Evolutionary conservation across 2,797 vertebrate genomes (phyloP), one percentile per base, ranked within the genome.

Genomic region (Coreius guichenoti): DNA sequence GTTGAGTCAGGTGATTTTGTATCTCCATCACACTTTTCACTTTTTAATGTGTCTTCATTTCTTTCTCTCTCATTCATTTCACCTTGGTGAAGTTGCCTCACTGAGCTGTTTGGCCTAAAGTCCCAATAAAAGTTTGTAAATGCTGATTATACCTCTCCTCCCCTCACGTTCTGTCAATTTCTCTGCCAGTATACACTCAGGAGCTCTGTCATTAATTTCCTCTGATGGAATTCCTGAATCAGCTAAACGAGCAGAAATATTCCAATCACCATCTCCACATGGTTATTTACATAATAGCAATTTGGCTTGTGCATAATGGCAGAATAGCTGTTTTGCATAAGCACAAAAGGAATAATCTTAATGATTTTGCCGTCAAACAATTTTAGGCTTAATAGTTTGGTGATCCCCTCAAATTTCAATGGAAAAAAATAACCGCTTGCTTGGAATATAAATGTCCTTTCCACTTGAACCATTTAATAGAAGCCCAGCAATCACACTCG

Each of bases 271-370:
- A 54, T 87, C 56, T 77, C 33, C 33, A 49, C 67, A 58, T 39
- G 3, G 39, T 67, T 81, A 87, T 87, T 87, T 82, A 81, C 86
- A 82, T 82, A 87, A 87, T 84, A 79, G 78, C 56, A 87, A 87
- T 85, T 87, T 85, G 74, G 73, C 54, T 76, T 31, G 80, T 70
- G 73, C 82, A 65, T 85, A 79, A 80, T 61, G 45, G 63, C 19
- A 85, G 73, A 87, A 67, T 43, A 63, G 51, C 47, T 49, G 33
- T 65, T 68, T 78, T 84, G 86, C 82, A 81, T 84, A 79, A 86
- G 33, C 36, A 84, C 70, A 80, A 84, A 75, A 69, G 54, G 33
- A 49, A 81, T 68, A 36, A 87, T 80, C 54, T 36, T 61, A 58
- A 80, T 67, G 72, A 51, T 67, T 67, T 83, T 19, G n/a, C 61